Evolutionary conservation across 1,140 invertebrate genomes (phyloP).

Genomic region (Drosophila hydei): DNA sequence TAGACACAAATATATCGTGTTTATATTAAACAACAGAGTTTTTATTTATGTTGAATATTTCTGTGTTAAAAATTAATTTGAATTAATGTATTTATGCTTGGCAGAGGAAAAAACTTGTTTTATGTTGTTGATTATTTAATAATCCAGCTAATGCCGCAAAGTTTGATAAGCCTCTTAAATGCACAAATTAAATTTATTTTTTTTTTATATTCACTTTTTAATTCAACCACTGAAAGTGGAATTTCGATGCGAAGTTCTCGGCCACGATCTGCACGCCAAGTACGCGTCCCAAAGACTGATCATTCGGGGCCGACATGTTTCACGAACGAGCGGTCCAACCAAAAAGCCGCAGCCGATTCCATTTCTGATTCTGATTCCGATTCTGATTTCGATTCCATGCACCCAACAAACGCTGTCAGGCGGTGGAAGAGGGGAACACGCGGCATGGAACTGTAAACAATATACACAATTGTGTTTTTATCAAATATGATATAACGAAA

Average conservation of each 20-base stretch:
- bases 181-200: neutral
- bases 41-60: conserved; percentile 9
- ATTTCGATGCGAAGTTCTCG: conserved; percentile 26
- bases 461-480: conserved; percentile 22
- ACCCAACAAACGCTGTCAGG: neutral
- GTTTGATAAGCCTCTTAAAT: conserved; percentile 2
- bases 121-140: conserved; percentile 20
- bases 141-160: conserved; percentile 5
- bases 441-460: conserved; percentile 8
- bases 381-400: conserved; percentile 9
- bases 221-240: conserved; percentile 3
- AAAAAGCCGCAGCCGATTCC: neutral
- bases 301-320: conserved; percentile 7
- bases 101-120: conserved; percentile 2
- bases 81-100: conserved; percentile 31
- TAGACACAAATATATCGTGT: neutral
- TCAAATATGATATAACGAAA: conserved; percentile 29
- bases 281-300: conserved; percentile 66
- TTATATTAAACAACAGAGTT: conserved; percentile 17
- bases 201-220: conserved; percentile 2
- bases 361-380: conserved; percentile 26
- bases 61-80: conserved; percentile 34
- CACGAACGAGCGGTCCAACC: conserved; percentile 18
- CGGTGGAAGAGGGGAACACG: neutral
- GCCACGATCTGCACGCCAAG: conserved; percentile 53